Evolutionary conservation across 1,140 invertebrate genomes (phyloP).

Genomic region (Trichogramma pretiosum): DNA sequence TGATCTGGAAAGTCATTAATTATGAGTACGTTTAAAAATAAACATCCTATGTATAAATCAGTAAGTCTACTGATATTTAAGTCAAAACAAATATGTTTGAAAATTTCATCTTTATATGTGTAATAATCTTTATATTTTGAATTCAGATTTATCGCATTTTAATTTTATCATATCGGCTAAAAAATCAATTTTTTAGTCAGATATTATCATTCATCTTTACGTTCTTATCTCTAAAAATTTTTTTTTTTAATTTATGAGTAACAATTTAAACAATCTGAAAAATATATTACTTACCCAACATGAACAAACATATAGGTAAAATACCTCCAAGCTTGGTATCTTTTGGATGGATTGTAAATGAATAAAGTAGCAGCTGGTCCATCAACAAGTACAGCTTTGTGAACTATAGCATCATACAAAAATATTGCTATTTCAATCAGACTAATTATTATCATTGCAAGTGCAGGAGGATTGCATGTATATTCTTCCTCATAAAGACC

Average conservation of each 20-base stretch:
- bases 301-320: conserved; percentile 96
- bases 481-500: conserved; percentile 79
- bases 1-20: conserved; percentile 47
- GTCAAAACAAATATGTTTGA: too few relatives aligned
- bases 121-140: too few relatives aligned
- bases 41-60: not conserved
- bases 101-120: too few relatives aligned
- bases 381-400: conserved; percentile 35
- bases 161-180: too few relatives aligned
- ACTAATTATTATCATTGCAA: conserved; percentile 76
- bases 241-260: too few relatives aligned
- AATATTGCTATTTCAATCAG: conserved; percentile 63
- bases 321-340: conserved; percentile 86
- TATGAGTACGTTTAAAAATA: conserved; percentile 9
- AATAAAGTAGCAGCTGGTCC: conserved; percentile 70
- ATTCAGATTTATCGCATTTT: too few relatives aligned
- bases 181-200: too few relatives aligned
- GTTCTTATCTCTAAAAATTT: too few relatives aligned
- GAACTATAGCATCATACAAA: conserved; percentile 51
- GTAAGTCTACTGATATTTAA: too few relatives aligned
- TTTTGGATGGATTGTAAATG: conserved; percentile 83
- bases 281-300: conserved; percentile 61
- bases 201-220: too few relatives aligned
- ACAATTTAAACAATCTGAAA: not conserved
- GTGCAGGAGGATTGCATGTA: conserved; percentile 72